These are phyloP conservation scores for Phocoena sinus DNA, from an alignment of 2,113 vertebrate species.

Conservation along the genomic window DNA sequence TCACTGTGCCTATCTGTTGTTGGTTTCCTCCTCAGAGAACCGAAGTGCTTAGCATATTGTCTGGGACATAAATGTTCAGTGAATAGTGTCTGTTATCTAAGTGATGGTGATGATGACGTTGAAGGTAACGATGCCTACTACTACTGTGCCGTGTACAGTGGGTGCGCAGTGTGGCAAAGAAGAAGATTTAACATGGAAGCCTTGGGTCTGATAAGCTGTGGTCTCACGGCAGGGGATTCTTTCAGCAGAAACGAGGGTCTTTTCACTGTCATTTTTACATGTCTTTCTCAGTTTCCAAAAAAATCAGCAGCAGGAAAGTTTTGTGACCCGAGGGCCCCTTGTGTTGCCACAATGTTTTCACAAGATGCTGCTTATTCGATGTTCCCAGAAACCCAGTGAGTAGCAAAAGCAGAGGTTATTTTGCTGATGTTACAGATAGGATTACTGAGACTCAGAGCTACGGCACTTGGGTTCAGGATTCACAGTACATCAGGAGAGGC, in stretches of 20 bases:
- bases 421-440: not conserved
- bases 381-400: not conserved
- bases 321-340: not conserved
- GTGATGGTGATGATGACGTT: not conserved
- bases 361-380: not conserved
- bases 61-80: not conserved
- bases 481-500: not conserved
- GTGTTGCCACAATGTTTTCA: not conserved
- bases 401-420: not conserved
- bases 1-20: not conserved
- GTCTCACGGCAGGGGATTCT: not conserved
- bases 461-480: not conserved
- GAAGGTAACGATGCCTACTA: rapidly evolving
- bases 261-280: not conserved
- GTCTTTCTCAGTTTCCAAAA: not conserved
- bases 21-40: not conserved
- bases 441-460: not conserved
- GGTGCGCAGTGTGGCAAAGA: not conserved
- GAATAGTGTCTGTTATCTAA: not conserved
- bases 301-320: not conserved
- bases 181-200: not conserved
- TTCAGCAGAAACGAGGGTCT: not conserved
- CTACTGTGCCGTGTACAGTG: not conserved
- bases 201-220: not conserved
- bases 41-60: not conserved